Evolutionary conservation across 2,113 vertebrate species (phyloP).

Genomic region (Argyrosomus japonicus): DNA sequence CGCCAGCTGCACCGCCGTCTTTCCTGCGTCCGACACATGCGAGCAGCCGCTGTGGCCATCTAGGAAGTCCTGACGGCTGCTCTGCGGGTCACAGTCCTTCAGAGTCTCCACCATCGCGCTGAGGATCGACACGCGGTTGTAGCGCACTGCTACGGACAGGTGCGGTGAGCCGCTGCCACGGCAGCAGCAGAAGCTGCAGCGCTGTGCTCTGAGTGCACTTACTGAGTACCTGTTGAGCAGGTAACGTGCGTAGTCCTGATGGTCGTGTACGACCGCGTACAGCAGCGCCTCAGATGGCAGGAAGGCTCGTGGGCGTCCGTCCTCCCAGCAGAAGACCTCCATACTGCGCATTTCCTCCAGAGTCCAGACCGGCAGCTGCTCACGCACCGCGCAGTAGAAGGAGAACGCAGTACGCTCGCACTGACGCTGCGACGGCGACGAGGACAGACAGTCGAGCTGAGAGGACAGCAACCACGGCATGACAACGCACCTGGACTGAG

Average conservation of each 20-base stretch:
- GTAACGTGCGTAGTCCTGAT: slow-evolving; percentile 90
- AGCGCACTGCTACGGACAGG: slow-evolving; percentile 91
- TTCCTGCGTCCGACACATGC: slow-evolving; percentile 87
- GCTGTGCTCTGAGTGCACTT: slow-evolving; percentile 85
- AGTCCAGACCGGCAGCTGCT: slow-evolving; percentile 91
- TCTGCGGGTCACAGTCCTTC: slow-evolving; percentile 67
- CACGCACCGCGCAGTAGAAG: slow-evolving; percentile 94
- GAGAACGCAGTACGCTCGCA: slow-evolving; percentile 93
- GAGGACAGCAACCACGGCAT: slow-evolving; percentile 71
- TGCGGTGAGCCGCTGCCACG: slow-evolving; percentile 84
- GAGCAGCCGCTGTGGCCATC: slow-evolving; percentile 86
- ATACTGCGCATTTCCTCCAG: slow-evolving; percentile 95
- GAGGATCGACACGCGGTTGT: slow-evolving; percentile 88
- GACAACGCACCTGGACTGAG: background rate
- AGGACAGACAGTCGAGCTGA: slow-evolving; percentile 18
- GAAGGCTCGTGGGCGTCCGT: slow-evolving; percentile 88
- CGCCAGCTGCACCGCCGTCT: slow-evolving; percentile 89
- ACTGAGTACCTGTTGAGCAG: slow-evolving; percentile 87
- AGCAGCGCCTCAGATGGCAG: slow-evolving; percentile 92
- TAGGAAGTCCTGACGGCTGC: slow-evolving; percentile 78
- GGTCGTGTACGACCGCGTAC: slow-evolving; percentile 95
- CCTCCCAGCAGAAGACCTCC: slow-evolving; percentile 96
- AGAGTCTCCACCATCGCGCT: slow-evolving; percentile 85
- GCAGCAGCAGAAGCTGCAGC: slow-evolving; percentile 90
- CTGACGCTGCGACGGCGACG: slow-evolving; percentile 87